Conservation (phyloP, 2,888 invertebrate species). For the Endotricha flammealis region DNA sequence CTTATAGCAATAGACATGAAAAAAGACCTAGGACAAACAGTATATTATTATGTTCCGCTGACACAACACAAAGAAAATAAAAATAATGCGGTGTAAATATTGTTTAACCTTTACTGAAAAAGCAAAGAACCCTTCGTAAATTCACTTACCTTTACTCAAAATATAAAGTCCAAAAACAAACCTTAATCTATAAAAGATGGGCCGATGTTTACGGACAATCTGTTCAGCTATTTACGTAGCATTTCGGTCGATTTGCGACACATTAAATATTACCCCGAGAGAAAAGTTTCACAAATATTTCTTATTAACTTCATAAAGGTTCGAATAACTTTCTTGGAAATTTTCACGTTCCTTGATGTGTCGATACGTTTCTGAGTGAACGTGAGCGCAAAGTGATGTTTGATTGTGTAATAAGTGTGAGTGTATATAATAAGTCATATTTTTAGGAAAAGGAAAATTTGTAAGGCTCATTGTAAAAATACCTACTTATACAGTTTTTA, state of each 20-base stretch:
- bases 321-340: not conserved
- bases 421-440: no score
- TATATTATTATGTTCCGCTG: no score
- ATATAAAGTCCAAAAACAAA: not conserved
- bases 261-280: not conserved
- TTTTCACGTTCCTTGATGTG: not conserved
- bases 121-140: not conserved
- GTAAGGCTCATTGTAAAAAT: no score
- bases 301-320: constrained; percentile 4
- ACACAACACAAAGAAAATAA: no score
- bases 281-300: constrained; percentile 1
- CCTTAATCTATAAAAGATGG: constrained; percentile 1
- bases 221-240: not conserved
- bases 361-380: not conserved
- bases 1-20: no score
- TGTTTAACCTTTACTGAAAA: not conserved
- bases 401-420: no score
- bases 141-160: not conserved
- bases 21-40: no score
- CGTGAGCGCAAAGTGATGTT: not conserved
- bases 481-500: no score
- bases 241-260: not conserved
- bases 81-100: no score
- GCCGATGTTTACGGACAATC: not conserved
- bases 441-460: no score